These are phyloP conservation scores for Ennomos quercinarius DNA, from an alignment of 2,888 invertebrate species.

Conservation along the genomic window DNA sequence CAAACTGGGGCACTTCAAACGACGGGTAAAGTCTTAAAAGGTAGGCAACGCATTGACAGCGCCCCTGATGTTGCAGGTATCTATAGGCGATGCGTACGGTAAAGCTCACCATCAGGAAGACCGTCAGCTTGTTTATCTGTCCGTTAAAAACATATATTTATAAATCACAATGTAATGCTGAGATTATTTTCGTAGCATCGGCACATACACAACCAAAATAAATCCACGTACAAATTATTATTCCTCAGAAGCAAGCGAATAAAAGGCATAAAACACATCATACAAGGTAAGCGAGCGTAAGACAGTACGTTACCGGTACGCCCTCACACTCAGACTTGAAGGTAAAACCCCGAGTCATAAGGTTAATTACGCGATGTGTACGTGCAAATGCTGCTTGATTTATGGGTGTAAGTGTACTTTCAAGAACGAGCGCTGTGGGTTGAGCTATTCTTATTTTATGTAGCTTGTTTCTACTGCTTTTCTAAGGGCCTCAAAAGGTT, in stretches of 20 bases:
- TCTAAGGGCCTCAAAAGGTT: too few species aligned
- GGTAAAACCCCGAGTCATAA: conserved; percentile 58
- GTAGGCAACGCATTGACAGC: too few species aligned
- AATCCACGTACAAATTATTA: neutral
- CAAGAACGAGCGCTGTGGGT: conserved; percentile 26
- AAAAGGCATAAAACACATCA: conserved; percentile 24
- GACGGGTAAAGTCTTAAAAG: too few species aligned
- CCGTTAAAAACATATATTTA: too few species aligned
- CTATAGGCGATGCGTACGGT: too few species aligned
- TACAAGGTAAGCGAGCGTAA: conserved; percentile 13
- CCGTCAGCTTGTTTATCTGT: too few species aligned
- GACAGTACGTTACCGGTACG: conserved; percentile 21
- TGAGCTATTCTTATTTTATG: conserved; percentile 11
- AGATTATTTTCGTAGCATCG: too few species aligned
- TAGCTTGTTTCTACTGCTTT: neutral
- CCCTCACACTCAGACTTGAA: conserved; percentile 37
- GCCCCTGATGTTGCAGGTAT: too few species aligned
- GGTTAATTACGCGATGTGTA: conserved; percentile 62
- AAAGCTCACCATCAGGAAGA: too few species aligned
- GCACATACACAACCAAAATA: too few species aligned
- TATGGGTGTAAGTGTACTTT: conserved; percentile 48
- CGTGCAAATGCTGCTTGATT: conserved; percentile 62
- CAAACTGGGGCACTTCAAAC: too few species aligned
- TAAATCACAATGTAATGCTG: too few species aligned
- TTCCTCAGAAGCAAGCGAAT: conserved; percentile 9